Evolutionary conservation across 2,888 invertebrate genomes (phyloP), one percentile per base, ranked within the genome.

Genomic region (Anthrax anthrax): DNA sequence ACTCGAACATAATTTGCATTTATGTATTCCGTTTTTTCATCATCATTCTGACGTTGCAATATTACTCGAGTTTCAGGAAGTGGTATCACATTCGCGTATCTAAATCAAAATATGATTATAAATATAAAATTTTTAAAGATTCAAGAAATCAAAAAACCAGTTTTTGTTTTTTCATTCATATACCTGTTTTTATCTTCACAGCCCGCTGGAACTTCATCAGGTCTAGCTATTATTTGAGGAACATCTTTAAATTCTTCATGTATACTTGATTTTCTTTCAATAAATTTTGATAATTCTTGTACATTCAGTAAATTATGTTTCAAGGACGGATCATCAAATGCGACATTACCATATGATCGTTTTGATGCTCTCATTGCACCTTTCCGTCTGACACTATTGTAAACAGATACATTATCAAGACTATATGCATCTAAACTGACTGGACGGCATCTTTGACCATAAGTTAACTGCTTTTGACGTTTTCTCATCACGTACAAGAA

Each of bases 1-100:
- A 92, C 92, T 67, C 84, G 81, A 54, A 94, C 81, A 70, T 78
- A 94, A 69, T 90, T 94, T 51, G 92, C 94, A 62, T 94, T 95
- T 56, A 94, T 94, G 63, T 94, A 95, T 67, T 89, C 88, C 43
- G 84, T 81, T 51, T 81, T 80, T 1, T 82, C 80, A 58, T 85
- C 84, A 50, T 79, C 81, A 47, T 81, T 81, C 48, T 80, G 72
- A 51, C 77, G 74, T 55, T 74, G 76, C 36, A 94, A 71, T 32
- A 79, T 77, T 2, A 94, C 92, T 59, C 92, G 75, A 29, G 90
- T 90, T 67, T 91, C 90, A 29, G 91, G 90, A 55, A 90, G 76
- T 45, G 94, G 94, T 55, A 94, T 82, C n/a, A 94, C 89, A 67
- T 95, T 94, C 48, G 92, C 89, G 70, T 90, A 95, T 43, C 77